phyloP scores from a whole-genome alignment of 2,113 vertebrate genomes.

The Ictalurus punctatus region DNA sequence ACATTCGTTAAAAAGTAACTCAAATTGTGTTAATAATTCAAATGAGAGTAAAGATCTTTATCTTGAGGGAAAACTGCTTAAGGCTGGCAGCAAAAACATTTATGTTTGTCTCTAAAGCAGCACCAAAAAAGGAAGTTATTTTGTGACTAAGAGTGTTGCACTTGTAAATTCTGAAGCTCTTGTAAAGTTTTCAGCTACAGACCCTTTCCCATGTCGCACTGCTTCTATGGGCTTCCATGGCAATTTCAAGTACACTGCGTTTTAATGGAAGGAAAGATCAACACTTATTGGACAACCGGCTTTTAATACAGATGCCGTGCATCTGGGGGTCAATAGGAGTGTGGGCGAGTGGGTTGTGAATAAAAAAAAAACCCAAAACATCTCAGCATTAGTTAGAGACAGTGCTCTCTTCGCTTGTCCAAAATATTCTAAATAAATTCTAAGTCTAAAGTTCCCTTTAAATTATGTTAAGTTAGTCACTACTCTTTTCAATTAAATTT shows the following conservation, averaged over 20 bases:
- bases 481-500: background rate
- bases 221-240: background rate
- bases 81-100: background rate
- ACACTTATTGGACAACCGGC: background rate
- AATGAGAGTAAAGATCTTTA: background rate
- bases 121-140: background rate
- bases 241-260: background rate
- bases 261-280: background rate
- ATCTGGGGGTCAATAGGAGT: background rate
- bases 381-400: background rate
- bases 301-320: background rate
- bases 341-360: background rate
- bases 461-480: background rate
- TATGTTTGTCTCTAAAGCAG: background rate
- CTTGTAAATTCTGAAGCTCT: background rate
- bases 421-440: background rate
- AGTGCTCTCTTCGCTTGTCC: background rate
- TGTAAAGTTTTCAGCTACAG: background rate
- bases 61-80: background rate
- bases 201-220: background rate
- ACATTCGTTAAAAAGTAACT: conserved; percentile 17
- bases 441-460: background rate
- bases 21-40: background rate
- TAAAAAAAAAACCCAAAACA: background rate
- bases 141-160: background rate